These are phyloP conservation scores for Procavia capensis DNA, from an alignment of 2,113 vertebrate species.

Conservation along the genomic window DNA sequence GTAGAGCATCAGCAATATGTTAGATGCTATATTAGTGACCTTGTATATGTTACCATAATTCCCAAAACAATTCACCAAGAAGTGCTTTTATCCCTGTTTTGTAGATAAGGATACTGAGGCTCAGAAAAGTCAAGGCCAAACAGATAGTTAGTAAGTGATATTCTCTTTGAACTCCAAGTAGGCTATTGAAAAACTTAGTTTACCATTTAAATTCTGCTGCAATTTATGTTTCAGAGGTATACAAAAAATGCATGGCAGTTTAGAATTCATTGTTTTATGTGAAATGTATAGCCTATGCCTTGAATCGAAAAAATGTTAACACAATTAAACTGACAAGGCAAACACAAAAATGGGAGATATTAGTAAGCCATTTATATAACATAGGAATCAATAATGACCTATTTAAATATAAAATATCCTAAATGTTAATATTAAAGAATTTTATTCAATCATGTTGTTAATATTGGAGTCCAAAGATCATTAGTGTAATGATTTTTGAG, in stretches of 20 bases:
- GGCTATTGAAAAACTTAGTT: not conserved
- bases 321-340: conserved; percentile 2
- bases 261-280: not conserved
- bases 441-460: not conserved
- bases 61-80: not conserved
- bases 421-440: not conserved
- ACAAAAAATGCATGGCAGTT: not conserved
- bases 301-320: not conserved
- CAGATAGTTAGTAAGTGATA: not conserved
- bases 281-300: not conserved
- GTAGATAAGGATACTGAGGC: too few relatives aligned
- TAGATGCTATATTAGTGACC: not conserved
- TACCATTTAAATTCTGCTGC: not conserved
- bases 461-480: not conserved
- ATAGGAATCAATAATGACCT: not conserved
- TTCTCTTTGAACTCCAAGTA: not conserved
- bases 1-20: not conserved
- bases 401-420: conserved; percentile 23
- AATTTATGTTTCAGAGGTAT: conserved; percentile 37
- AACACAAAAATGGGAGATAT: not conserved
- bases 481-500: not conserved
- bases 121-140: not conserved
- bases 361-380: not conserved
- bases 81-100: not conserved
- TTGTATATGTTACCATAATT: not conserved